Evolutionary conservation across 2,888 invertebrate species (phyloP).

Genomic region (Poecilobothrus nobilitatus): DNA sequence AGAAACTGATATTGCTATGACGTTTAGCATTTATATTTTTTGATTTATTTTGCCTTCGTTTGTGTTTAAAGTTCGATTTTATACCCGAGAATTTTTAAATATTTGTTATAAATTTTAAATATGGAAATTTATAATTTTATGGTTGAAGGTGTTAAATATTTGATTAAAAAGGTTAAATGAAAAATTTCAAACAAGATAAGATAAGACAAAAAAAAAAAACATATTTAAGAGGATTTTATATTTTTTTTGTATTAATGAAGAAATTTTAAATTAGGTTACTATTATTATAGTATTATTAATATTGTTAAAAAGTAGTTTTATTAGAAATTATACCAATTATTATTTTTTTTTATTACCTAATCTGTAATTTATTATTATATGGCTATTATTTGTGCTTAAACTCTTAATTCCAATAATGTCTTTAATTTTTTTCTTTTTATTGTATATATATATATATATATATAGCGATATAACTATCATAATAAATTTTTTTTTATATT

Average conservation of each 20-base stretch:
- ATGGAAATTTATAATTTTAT: not conserved
- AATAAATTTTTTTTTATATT: no score
- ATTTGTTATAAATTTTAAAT: not conserved
- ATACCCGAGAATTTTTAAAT: not conserved
- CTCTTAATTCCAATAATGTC: not conserved
- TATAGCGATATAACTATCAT: no score
- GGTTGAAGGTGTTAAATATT: not conserved
- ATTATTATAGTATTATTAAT: not conserved
- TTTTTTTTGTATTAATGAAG: not conserved
- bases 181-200: not conserved
- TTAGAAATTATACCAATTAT: not conserved
- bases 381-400: not conserved
- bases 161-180: constrained; percentile 1
- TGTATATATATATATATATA: no score
- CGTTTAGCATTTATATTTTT: no score
- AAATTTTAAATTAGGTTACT: not conserved
- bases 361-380: not conserved
- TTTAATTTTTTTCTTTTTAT: no score
- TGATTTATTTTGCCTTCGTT: no score
- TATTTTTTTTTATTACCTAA: not conserved
- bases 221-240: not conserved
- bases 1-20: no score
- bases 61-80: no score
- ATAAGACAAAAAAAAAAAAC: not conserved
- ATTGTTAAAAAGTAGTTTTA: not conserved